Base-by-base conservation (phyloP, 2,797 vertebrate genomes). In the Pteronotus mesoamericanus region DNA sequence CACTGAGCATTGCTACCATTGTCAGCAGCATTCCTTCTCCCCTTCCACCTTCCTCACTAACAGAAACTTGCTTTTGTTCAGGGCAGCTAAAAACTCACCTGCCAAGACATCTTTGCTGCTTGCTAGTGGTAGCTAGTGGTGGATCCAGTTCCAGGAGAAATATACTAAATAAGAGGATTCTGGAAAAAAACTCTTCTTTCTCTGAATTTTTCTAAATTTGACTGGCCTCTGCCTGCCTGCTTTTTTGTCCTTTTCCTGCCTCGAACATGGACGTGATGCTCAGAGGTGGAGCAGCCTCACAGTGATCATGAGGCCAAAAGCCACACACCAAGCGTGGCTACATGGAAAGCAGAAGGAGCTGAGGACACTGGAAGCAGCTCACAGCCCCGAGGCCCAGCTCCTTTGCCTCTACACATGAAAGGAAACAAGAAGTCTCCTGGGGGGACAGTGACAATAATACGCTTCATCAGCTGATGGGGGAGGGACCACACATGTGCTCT, bases 401-500 rank as follows among this genome's bases (percentile, higher is more conserved):
- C 53, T 95, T 37, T 12, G 66, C 37, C 90, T 61, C 75, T 37
- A 5, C 8, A 18, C 14, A 24, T 6, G 6, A 16, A 39, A 44
- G 34, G 44, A 84, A 46, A 29, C 53, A 57, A 39, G 10, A 84
- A 18, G 34, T 51, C 53, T 68, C 66, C 80, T 4, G 7, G 24
- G 26, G 26, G 66, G n/a, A 68, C n/a, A 29, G 48, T 32, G 42
- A 69, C 42, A 61, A 48, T 86, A 32, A 86, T 1, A 44, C 9
- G 29, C 48, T 6, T 55, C 44, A 32, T 32, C 10, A n/a, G 74
- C 44, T 59, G 61, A n/a, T 3, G 18, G n/a, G 29, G 39, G 53
- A 64, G n/a, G 59, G 46, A 24, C 37, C 84, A 77, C 90, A 96
- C 94, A 89, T 90, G 77, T 90, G 93, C 94, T 46, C 71, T 44